A percentile compares a stretch with the other conserved stretches of the same genome.
Evolutionary conservation across 2,113 vertebrate species (phyloP).

Genomic region (Varanus komodoensis): DNA sequence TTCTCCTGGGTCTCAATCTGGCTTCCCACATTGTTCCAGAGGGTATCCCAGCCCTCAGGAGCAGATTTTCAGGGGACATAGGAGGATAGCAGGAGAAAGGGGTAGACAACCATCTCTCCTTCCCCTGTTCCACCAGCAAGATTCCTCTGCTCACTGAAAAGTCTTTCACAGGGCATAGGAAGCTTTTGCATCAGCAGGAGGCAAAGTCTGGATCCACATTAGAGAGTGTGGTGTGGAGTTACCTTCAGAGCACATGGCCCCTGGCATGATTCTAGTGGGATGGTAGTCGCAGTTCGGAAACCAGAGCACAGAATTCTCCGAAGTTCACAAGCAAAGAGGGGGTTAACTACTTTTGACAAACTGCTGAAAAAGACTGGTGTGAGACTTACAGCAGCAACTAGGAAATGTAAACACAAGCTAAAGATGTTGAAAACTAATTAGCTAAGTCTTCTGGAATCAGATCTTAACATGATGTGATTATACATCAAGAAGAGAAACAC

Average conservation of each 20-base stretch:
- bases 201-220: background rate
- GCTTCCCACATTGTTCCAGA: background rate
- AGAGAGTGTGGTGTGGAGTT: no score
- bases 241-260: background rate
- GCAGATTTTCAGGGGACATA: background rate
- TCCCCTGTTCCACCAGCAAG: background rate
- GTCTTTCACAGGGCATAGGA: background rate
- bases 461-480: slow-evolving; percentile 32
- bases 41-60: background rate
- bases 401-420: slow-evolving; percentile 40
- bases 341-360: slow-evolving; percentile 39
- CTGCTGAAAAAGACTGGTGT: slow-evolving; percentile 34
- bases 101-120: background rate
- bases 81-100: no score
- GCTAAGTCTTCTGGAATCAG: slow-evolving; percentile 36
- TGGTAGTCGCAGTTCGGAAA: background rate
- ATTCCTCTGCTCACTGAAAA: background rate
- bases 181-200: background rate
- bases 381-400: slow-evolving; percentile 27
- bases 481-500: slow-evolving; percentile 41
- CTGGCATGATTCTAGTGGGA: background rate
- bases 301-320: background rate
- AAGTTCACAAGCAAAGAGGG: slow-evolving; percentile 11
- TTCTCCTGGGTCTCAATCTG: no score
- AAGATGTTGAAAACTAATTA: slow-evolving; percentile 41